Evolutionary conservation across 2,113 vertebrate species (phyloP).

Genomic region (Lucifuga dentata): DNA sequence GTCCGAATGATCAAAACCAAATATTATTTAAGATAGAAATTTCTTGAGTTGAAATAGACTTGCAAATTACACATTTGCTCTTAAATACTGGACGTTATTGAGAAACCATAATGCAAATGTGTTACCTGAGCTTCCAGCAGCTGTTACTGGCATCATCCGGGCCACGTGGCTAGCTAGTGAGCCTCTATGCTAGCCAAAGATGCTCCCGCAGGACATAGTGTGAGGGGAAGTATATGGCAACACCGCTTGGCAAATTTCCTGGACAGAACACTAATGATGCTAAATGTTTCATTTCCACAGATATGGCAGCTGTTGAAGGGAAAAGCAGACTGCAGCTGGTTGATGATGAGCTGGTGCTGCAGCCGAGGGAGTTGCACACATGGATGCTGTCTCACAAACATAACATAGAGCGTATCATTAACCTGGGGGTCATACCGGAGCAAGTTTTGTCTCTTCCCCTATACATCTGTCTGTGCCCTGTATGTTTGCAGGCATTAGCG

Average conservation of each 20-base stretch:
- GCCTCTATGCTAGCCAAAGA: conserved; percentile 16
- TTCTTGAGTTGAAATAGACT: too few species aligned
- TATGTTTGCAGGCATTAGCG: not conserved
- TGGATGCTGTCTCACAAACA: conserved; percentile 33
- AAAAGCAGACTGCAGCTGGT: conserved; percentile 62
- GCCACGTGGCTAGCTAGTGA: conserved; percentile 12
- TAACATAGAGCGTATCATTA: conserved; percentile 16
- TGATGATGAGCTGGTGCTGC: conserved; percentile 53
- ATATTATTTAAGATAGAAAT: too few species aligned
- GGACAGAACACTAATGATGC: conserved; percentile 39
- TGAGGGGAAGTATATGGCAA: conserved; percentile 11
- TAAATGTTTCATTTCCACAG: conserved; percentile 47
- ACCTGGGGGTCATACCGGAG: conserved; percentile 26
- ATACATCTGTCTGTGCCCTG: not conserved
- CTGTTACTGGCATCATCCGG: conserved; percentile 29
- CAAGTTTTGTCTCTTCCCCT: conserved; percentile 17
- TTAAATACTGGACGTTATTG: conserved; percentile 6
- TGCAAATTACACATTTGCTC: conserved; percentile 3
- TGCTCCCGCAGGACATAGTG: conserved; percentile 44
- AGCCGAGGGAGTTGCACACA: conserved; percentile 40
- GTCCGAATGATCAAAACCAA: too few species aligned
- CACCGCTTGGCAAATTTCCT: conserved; percentile 53
- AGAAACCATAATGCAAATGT: conserved; percentile 30
- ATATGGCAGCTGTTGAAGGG: conserved; percentile 61
- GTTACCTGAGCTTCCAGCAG: conserved; percentile 29